phyloP scores from a whole-genome alignment of 2,113 vertebrate genomes.

The Excalfactoria chinensis region DNA sequence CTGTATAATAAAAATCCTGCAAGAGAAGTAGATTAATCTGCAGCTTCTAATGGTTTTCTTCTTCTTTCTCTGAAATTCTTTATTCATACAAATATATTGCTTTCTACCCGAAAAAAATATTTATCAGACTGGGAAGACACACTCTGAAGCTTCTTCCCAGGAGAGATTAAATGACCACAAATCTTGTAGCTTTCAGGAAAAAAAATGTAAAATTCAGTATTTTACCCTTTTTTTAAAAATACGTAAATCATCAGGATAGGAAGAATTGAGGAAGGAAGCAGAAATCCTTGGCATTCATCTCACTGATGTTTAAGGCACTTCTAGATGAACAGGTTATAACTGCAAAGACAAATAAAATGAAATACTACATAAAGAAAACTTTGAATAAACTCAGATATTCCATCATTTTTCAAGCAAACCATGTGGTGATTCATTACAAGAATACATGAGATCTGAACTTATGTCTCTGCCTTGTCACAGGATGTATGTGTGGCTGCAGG shows the following conservation, averaged over 20 bases:
- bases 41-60: constrained; percentile 48
- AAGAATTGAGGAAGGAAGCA: constrained; percentile 10
- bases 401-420: not conserved
- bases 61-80: constrained; percentile 37
- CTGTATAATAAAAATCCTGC: constrained; percentile 50
- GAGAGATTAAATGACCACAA: constrained; percentile 57
- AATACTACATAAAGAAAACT: not conserved
- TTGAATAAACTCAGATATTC: not conserved
- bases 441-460: not conserved
- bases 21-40: constrained; percentile 57
- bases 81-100: constrained; percentile 53
- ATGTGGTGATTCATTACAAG: not conserved
- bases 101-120: constrained; percentile 63
- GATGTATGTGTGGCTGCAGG: not conserved
- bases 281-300: constrained; percentile 3
- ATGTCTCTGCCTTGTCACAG: not conserved
- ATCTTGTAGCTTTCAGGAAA: constrained; percentile 5
- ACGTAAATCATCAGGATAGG: constrained; percentile 19
- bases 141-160: not conserved
- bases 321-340: not conserved
- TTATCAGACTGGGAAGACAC: constrained; percentile 53
- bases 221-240: not conserved
- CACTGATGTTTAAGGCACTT: constrained; percentile 1
- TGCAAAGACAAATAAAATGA: constrained; percentile 2
- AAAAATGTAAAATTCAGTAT: constrained; percentile 24